A percentile compares a stretch with the other conserved stretches of the same genome.
Conservation (phyloP, 1,140 invertebrate species). For the Trinorchestia longiramus region DNA sequence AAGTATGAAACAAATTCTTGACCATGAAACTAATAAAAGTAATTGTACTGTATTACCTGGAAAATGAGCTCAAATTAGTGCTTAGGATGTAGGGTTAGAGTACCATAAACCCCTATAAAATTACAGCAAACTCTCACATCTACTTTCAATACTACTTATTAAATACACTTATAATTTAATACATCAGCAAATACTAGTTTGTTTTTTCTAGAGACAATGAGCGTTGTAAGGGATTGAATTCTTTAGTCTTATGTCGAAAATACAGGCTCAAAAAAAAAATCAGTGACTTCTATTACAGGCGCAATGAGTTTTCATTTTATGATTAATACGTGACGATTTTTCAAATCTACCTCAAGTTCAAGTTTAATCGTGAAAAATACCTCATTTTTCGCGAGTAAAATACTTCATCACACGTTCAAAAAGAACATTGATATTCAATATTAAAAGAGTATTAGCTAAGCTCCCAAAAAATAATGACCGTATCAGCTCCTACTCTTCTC, state of each 20-base stretch:
- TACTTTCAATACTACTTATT: not conserved
- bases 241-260: not conserved
- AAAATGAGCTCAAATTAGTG: not conserved
- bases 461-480: no score
- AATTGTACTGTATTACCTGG: not conserved
- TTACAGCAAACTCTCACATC: not conserved
- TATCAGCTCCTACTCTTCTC: no score
- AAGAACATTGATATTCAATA: no score
- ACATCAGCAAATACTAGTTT: not conserved
- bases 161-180: not conserved
- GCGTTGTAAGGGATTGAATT: not conserved
- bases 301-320: not conserved
- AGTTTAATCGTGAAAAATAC: no score
- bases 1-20: no score
- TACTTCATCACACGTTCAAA: no score
- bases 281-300: not conserved
- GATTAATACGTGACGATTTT: not conserved
- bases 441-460: no score
- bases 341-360: not conserved
- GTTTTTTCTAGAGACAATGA: not conserved
- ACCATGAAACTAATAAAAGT: not conserved
- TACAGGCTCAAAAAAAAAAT: not conserved
- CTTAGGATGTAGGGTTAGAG: not conserved
- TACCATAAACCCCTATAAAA: slow-evolving; percentile 1
- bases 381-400: no score